A percentile compares a stretch with the other conserved stretches of the same genome.
These are phyloP conservation scores for Leiothrix lutea DNA, from an alignment of 2,113 vertebrate species.

Conservation along the genomic window DNA sequence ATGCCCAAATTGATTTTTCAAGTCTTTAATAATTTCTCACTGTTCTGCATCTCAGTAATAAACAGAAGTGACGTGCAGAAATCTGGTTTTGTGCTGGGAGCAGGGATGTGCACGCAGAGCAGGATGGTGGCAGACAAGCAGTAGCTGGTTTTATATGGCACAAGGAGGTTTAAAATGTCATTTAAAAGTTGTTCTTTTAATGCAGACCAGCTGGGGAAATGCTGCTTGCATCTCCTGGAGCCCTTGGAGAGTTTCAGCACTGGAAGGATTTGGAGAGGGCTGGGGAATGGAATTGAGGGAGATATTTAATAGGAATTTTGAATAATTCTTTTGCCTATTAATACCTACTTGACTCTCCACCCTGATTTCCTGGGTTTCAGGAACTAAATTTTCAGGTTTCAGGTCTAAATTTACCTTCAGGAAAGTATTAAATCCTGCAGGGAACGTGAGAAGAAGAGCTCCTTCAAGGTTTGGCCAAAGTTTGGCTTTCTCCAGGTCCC, in stretches of 20 bases:
- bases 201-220: not conserved
- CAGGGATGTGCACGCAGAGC: not conserved
- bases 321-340: not conserved
- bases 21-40: not conserved
- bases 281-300: not conserved
- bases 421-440: not conserved
- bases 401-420: not conserved
- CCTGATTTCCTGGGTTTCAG: not conserved
- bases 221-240: not conserved
- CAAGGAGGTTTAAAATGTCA: not conserved
- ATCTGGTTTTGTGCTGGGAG: not conserved
- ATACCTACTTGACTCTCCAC: not conserved
- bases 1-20: slow-evolving; percentile 6
- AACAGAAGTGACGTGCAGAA: not conserved
- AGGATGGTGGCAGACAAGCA: not conserved
- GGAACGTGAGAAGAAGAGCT: not conserved
- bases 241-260: not conserved
- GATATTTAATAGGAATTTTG: not conserved
- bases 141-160: not conserved
- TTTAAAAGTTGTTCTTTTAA: not conserved
- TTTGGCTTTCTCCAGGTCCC: not conserved
- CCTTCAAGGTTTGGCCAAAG: not conserved
- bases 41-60: not conserved
- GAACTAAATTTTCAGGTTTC: too few species aligned
- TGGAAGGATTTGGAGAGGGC: not conserved